A percentile compares a stretch with the other conserved stretches of the same genome.
These are phyloP conservation scores for Uromys caudimaculatus DNA, from an alignment of 2,797 vertebrate genomes.

Conservation along the genomic window DNA sequence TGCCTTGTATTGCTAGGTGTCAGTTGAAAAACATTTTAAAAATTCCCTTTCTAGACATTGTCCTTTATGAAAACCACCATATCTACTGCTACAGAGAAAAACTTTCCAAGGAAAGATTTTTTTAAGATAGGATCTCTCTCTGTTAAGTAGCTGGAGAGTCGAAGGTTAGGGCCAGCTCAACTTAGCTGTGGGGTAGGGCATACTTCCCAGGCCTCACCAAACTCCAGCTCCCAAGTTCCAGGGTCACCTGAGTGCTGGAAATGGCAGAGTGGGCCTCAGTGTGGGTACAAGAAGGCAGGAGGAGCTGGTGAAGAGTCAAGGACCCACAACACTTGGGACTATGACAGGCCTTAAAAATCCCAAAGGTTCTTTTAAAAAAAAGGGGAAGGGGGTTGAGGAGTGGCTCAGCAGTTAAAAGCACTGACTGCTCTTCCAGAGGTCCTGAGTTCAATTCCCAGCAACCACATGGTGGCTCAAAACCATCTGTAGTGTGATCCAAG, in stretches of 20 bases:
- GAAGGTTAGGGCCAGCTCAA: too few species aligned
- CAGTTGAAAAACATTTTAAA: slow-evolving; percentile 11
- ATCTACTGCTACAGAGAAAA: slow-evolving; percentile 11
- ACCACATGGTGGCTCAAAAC: too few species aligned
- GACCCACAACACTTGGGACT: not conserved
- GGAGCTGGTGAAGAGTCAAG: not conserved
- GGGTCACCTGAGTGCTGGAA: not conserved
- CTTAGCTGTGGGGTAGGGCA: not conserved
- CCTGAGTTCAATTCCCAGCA: too few species aligned
- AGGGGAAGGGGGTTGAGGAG: too few species aligned
- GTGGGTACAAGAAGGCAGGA: not conserved
- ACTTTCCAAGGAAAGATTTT: not conserved
- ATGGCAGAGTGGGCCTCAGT: not conserved
- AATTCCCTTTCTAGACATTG: slow-evolving; percentile 28
- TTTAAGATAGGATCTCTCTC: not conserved
- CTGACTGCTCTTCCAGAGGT: too few species aligned
- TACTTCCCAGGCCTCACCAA: fast-evolving
- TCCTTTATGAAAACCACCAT: not conserved
- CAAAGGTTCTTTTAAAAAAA: too few species aligned
- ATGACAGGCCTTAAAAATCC: not conserved
- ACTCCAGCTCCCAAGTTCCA: not conserved
- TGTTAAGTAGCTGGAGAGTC: not conserved
- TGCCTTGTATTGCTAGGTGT: not conserved
- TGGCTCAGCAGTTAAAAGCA: too few species aligned
- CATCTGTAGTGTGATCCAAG: too few species aligned